These are phyloP conservation scores for Spea bombifrons DNA, from an alignment of 2,113 vertebrate species.

Conservation along the genomic window DNA sequence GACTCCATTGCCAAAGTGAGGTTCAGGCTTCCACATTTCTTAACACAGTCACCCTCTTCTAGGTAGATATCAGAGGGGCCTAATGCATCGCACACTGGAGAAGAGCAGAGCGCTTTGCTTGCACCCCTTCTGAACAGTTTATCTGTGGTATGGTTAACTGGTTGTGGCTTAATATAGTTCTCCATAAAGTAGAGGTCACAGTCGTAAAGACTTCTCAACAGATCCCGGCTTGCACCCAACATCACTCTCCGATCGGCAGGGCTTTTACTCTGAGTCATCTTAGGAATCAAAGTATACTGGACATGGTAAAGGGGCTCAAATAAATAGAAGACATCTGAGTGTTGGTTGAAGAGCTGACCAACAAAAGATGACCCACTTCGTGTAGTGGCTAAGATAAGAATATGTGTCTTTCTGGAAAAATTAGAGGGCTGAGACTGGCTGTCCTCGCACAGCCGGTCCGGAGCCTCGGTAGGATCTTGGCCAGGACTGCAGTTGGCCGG, in stretches of 20 bases:
- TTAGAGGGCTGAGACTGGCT: slow-evolving; percentile 78
- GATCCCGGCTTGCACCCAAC: slow-evolving; percentile 89
- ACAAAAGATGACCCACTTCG: slow-evolving; percentile 93
- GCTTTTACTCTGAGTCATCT: slow-evolving; percentile 78
- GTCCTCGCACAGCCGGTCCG: slow-evolving; percentile 84
- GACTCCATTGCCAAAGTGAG: slow-evolving; percentile 83
- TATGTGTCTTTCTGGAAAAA: slow-evolving; percentile 81
- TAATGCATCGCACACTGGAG: slow-evolving; percentile 80
- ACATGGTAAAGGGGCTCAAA: slow-evolving; percentile 97
- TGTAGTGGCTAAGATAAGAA: slow-evolving; percentile 91
- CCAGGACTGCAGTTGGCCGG: slow-evolving; percentile 80
- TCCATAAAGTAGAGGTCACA: slow-evolving; percentile 93
- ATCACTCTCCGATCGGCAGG: slow-evolving; percentile 78
- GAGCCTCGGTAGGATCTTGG: slow-evolving; percentile 74
- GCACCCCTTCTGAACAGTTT: slow-evolving; percentile 88
- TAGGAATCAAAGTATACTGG: slow-evolving; percentile 85
- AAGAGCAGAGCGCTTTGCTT: slow-evolving; percentile 87
- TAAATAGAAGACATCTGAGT: slow-evolving; percentile 94
- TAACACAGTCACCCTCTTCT: slow-evolving; percentile 91
- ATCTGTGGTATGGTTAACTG: slow-evolving; percentile 87
- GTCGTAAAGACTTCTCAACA: slow-evolving; percentile 86
- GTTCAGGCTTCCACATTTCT: slow-evolving; percentile 83
- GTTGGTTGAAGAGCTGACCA: slow-evolving; percentile 95
- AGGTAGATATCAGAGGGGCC: slow-evolving; percentile 69
- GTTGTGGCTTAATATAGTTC: slow-evolving; percentile 91